Conservation (phyloP, 2,113 vertebrate species). For the Bagarius yarrelli region DNA sequence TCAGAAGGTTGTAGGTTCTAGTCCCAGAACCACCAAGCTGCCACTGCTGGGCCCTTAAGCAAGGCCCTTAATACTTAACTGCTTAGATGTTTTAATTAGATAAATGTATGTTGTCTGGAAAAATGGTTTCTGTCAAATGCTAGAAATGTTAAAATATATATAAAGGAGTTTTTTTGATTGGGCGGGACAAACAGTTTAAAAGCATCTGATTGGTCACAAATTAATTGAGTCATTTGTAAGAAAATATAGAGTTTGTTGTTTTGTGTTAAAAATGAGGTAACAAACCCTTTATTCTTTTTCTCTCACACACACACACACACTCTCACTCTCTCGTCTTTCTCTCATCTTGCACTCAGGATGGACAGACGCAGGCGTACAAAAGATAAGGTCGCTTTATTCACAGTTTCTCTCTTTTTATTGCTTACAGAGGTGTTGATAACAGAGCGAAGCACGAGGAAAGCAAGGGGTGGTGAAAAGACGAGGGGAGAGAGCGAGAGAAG, state of each 20-base stretch:
- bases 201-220: background rate
- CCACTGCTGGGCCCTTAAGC: too few species aligned
- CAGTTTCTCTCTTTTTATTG: constrained; percentile 73
- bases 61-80: too few species aligned
- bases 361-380: constrained; percentile 69
- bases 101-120: background rate
- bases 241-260: too few species aligned
- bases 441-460: constrained; percentile 45
- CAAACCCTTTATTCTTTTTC: too few species aligned
- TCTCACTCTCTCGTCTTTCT: background rate
- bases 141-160: too few species aligned
- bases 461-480: constrained; percentile 56
- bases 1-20: too few species aligned
- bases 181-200: background rate
- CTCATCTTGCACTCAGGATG: constrained; percentile 47
- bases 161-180: background rate
- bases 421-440: constrained; percentile 65
- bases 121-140: too few species aligned
- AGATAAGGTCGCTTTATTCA: constrained; percentile 70
- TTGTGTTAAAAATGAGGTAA: background rate
- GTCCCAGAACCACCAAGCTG: too few species aligned
- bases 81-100: too few species aligned
- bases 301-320: background rate
- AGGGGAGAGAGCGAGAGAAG: constrained; percentile 65
- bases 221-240: background rate